Evolutionary conservation across 2,888 invertebrate species (phyloP).

Genomic region (Cetonia aurata): DNA sequence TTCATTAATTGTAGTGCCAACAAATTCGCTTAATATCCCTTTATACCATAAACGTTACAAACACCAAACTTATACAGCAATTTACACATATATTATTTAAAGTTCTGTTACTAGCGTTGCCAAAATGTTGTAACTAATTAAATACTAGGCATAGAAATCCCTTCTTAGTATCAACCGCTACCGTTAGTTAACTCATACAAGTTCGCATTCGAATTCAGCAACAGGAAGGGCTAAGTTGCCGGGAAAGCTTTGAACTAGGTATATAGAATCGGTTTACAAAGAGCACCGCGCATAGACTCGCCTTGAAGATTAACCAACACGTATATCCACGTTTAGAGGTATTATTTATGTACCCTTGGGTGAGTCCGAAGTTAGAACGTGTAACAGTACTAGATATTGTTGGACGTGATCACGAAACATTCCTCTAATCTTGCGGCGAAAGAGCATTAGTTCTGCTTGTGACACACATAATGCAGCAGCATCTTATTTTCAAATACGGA

Average conservation of each 20-base stretch:
- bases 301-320: conserved; percentile 31
- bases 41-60: too few species aligned
- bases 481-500: too few species aligned
- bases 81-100: too few species aligned
- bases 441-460: too few species aligned
- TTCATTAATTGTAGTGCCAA: too few species aligned
- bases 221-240: neutral
- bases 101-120: too few species aligned
- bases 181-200: neutral
- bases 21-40: too few species aligned
- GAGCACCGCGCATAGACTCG: conserved; percentile 28
- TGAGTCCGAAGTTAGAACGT: neutral
- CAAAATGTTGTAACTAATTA: too few species aligned
- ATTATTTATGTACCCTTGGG: conserved; percentile 37
- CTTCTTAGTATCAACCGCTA: conserved; percentile 4
- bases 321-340: conserved; percentile 30
- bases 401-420: conserved; percentile 33
- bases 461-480: too few species aligned
- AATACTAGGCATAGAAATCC: neutral
- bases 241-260: conserved; percentile 23
- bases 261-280: conserved; percentile 31
- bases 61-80: too few species aligned
- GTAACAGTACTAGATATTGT: conserved; percentile 15
- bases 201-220: conserved; percentile 5
- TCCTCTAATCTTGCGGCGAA: neutral